Percentiles rank a stretch among this genome's conserved stretches.
phyloP scores from a whole-genome alignment of 2,888 invertebrate species.

The Exocentrus adspersus region DNA sequence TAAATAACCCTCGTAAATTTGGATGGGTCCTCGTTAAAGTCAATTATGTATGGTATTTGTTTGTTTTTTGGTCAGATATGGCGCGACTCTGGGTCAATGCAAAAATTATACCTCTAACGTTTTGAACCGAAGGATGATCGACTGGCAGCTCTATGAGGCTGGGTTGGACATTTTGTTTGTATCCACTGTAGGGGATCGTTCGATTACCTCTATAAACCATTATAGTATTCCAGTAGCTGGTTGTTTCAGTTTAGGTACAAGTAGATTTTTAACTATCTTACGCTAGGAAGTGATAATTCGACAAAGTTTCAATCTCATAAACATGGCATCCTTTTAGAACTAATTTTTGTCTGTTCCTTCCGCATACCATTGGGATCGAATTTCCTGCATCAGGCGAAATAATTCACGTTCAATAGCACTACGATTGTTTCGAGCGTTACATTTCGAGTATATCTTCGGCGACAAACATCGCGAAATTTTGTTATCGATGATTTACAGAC shows the following conservation, averaged over 20 bases:
- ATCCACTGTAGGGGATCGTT: no score
- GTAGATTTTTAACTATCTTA: no score
- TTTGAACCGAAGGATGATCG: constrained; percentile 12
- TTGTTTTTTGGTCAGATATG: not conserved
- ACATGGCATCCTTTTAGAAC: no score
- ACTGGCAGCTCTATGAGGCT: no score
- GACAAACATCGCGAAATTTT: constrained; percentile 50
- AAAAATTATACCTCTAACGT: constrained; percentile 17
- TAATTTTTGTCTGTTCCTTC: not conserved
- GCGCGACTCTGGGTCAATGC: not conserved
- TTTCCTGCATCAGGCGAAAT: not conserved
- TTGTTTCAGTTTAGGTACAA: no score
- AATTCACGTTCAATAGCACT: constrained; percentile 26
- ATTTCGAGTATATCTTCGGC: constrained; percentile 39
- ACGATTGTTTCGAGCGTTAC: constrained; percentile 43
- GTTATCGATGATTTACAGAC: constrained; percentile 50
- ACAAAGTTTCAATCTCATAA: no score
- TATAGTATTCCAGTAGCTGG: no score
- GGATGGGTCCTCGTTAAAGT: constrained; percentile 14
- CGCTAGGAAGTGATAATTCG: no score
- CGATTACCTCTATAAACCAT: no score
- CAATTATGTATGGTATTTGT: constrained; percentile 27
- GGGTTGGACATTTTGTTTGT: no score
- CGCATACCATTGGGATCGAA: not conserved
- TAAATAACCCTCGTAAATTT: constrained; percentile 29